Evolutionary conservation across 2,113 vertebrate species (phyloP), one percentile per base, ranked within the genome.

Genomic region (Scomber colias): DNA sequence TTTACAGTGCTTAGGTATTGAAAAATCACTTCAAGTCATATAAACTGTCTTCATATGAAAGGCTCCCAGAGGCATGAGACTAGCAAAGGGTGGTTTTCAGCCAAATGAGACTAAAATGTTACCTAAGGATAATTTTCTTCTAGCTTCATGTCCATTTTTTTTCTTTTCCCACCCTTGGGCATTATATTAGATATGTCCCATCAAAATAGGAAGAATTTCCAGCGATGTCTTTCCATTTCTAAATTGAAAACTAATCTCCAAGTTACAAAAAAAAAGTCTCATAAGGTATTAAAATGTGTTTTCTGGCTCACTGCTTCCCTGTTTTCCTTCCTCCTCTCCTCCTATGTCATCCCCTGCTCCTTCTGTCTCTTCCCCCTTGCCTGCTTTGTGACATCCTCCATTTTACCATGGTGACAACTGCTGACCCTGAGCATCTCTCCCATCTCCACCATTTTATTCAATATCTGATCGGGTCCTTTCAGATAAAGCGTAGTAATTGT

Each of bases 401-500:
- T 85, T 78, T 88, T 54, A 45, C 63, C 84, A 54, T 46, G 51
- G 77, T 84, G 84, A 86, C 77, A 65, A 78, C 53, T 63, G 77
- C 85, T 64, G 80, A 90, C 83, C 89, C 68, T 16, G 1, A 89
- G 74, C 75, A 70, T 89, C 84, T 77, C 73, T 74, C 63, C 65
- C 75, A 77, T 85, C 84, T 80, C 81, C 35, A n/a, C 63, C 76
- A 74, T 77, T 89, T 86, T 84, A 81, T 85, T 87, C 56, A 2
- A 80, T 86, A 88, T 89, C 81, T 85, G 85, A 91, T 90, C 55
- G n/a, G 40, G 79, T 72, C 66, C 31, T 77, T 69, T 81, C 44
- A 90, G 90, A 92, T 88, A 79, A 87, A 81, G 67, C 62, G 17
- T 16, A 73, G 67, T 89, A 92, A 92, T 92, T 92, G 85, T 89